A percentile compares a stretch with the other conserved stretches of the same genome.
Conservation (phyloP, 2,797 vertebrate genomes). For the Salmo trutta region DNA sequence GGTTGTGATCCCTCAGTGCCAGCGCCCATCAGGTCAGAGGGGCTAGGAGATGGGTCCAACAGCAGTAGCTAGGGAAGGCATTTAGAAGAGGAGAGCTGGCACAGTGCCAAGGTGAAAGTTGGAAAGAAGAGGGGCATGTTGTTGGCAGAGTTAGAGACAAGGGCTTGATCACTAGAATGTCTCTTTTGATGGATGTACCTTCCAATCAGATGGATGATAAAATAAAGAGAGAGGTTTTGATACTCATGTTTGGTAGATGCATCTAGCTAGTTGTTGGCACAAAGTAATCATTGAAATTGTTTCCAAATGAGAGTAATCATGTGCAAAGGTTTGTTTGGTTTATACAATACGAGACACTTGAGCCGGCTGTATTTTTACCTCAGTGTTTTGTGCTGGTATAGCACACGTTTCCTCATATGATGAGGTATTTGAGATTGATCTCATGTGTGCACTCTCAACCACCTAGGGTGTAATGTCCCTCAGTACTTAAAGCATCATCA, state of each 20-base stretch:
- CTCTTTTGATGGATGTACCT: conserved; percentile 47
- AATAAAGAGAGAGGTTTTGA: conserved; percentile 44
- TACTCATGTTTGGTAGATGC: conserved; percentile 50
- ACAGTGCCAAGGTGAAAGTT: conserved; percentile 46
- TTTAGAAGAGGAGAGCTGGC: conserved; percentile 37
- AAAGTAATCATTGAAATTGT: conserved; percentile 16
- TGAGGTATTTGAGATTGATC: not conserved
- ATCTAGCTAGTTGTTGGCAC: conserved; percentile 8
- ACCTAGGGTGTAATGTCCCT: not conserved
- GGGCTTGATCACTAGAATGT: conserved; percentile 32
- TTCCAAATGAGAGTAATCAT: not conserved
- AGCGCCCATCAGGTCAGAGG: conserved; percentile 52
- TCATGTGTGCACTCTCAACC: not conserved
- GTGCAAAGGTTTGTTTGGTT: not conserved
- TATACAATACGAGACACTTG: not conserved
- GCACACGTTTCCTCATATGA: not conserved
- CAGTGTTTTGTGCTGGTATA: not conserved
- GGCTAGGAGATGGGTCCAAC: conserved; percentile 56
- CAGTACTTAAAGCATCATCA: not conserved
- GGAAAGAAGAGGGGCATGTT: conserved; percentile 41
- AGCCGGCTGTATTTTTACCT: not conserved
- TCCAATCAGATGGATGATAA: conserved; percentile 67
- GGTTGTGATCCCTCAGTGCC: conserved; percentile 59
- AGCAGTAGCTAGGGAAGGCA: conserved; percentile 18
- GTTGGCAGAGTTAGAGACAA: conserved; percentile 36